These are phyloP conservation scores for Phylloscopus trochiloides DNA, from an alignment of 2,113 vertebrate genomes.

Conservation along the genomic window DNA sequence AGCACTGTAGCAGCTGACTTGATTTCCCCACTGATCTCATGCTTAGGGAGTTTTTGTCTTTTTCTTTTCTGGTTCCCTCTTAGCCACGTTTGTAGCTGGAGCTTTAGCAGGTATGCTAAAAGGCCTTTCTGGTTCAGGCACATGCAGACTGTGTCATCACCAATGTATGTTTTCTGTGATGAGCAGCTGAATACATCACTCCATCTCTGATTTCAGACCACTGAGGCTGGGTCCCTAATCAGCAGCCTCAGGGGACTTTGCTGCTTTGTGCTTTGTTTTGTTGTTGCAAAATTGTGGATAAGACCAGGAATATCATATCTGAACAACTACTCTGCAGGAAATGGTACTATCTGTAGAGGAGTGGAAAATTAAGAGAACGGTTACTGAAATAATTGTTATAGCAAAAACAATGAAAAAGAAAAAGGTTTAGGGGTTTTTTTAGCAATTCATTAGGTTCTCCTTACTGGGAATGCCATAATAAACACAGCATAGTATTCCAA, in stretches of 20 bases:
- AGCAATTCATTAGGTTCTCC: background rate
- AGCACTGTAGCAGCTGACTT: background rate
- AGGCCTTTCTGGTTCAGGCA: background rate
- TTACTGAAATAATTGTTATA: background rate
- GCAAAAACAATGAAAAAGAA: background rate
- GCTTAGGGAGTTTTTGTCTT: background rate
- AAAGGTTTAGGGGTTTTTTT: background rate
- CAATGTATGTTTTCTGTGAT: rapidly evolving
- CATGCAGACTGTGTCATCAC: background rate
- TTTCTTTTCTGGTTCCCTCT: background rate
- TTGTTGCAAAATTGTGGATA: background rate
- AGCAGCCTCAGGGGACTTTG: background rate
- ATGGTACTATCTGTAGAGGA: background rate
- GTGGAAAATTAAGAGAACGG: background rate
- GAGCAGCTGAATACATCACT: background rate
- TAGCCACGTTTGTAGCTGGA: background rate
- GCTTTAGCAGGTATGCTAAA: background rate
- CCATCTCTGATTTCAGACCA: background rate
- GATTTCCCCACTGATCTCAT: background rate
- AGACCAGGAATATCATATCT: background rate
- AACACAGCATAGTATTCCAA: background rate
- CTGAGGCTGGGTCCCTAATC: background rate
- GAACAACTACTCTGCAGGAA: background rate
- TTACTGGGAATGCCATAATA: background rate
- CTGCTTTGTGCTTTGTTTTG: background rate